A percentile compares a stretch with the other conserved stretches of the same genome.
Conservation (phyloP, 2,888 invertebrate genomes). For the Ptychoptera albimana region DNA sequence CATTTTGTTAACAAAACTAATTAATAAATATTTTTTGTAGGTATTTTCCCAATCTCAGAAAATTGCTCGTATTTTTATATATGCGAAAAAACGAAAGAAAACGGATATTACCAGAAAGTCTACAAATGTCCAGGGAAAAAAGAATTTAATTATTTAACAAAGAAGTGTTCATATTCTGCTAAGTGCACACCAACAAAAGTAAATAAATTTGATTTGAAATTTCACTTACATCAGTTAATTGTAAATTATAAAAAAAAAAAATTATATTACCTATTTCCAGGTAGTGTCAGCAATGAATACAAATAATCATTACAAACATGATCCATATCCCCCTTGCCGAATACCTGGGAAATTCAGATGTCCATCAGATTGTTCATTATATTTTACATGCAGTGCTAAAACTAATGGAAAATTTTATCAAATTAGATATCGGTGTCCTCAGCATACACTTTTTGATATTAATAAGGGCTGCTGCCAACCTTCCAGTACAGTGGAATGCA, state of each 20-base stretch:
- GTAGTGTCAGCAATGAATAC: background rate
- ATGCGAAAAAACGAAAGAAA: constrained; percentile 17
- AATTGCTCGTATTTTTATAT: constrained; percentile 24
- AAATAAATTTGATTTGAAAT: background rate
- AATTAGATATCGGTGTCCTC: constrained; percentile 21
- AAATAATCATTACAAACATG: constrained; percentile 6
- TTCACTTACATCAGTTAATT: constrained; percentile 2
- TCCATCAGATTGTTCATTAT: constrained; percentile 26
- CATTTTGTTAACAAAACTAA: too few relatives aligned
- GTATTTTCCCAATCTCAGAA: constrained; percentile 26
- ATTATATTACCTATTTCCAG: background rate
- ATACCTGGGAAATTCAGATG: constrained; percentile 25
- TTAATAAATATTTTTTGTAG: constrained; percentile 8
- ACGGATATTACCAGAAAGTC: constrained; percentile 18
- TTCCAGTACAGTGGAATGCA: constrained; percentile 11
- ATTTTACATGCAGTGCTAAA: constrained; percentile 28
- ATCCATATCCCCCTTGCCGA: constrained; percentile 25
- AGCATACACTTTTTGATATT: constrained; percentile 14
- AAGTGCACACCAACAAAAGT: constrained; percentile 20
- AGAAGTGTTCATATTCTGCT: constrained; percentile 20
- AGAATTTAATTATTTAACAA: constrained; percentile 19
- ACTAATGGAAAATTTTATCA: constrained; percentile 23
- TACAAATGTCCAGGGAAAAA: constrained; percentile 22
- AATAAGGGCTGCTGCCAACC: constrained; percentile 13
- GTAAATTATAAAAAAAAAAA: constrained; percentile 7